Evolutionary conservation across 2,113 vertebrate species (phyloP), one percentile per base, ranked within the genome.

Genomic region (Gymnarchus niloticus): DNA sequence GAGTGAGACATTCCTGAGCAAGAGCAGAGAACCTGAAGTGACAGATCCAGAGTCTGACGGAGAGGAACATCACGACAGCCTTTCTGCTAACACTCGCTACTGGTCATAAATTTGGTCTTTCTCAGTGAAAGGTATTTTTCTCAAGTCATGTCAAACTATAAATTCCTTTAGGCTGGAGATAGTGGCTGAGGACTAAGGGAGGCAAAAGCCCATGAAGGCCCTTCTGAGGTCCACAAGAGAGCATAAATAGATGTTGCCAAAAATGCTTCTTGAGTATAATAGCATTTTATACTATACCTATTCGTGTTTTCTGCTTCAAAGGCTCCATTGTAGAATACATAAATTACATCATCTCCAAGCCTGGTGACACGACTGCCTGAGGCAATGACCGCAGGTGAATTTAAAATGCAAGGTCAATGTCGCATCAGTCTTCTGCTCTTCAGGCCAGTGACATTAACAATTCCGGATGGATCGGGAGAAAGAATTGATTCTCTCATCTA

Each of bases 401-500:
- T 81, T 25, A 14, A 52, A 81, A 52, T 1, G 49, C n/a, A 48
- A 28, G 12, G 48, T 82, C 51, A 33, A 19, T 82, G 80, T 82
- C 17, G 17, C 51, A 56, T 82, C 12, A 33, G 6, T 54, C 51
- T 2, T 17, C 44, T 37, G 25, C 80, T 33, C 25, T 54, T 33
- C 17, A 19, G 14, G 17, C 49, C 49, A 48, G n/a, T 81, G 25
- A 51, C 80, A 82, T 54, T 82, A 82, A 51, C 51, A 41, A 54
- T 82, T 82, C 48, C 5, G 51, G 37, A 56, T 56, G 80, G 80
- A 82, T 82, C 25, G 51, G 6, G 51, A 28, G 49, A 33, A 82
- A 81, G 5, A 82, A 82, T 82, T 82, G 80, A 82, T 82, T 82
- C 54, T 56, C 80, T 56, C 80, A 82, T 82, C 80, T 33, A n/a